Evolutionary conservation across 2,888 invertebrate genomes (phyloP).

Genomic region (Branchipolynoe longqiensis): DNA sequence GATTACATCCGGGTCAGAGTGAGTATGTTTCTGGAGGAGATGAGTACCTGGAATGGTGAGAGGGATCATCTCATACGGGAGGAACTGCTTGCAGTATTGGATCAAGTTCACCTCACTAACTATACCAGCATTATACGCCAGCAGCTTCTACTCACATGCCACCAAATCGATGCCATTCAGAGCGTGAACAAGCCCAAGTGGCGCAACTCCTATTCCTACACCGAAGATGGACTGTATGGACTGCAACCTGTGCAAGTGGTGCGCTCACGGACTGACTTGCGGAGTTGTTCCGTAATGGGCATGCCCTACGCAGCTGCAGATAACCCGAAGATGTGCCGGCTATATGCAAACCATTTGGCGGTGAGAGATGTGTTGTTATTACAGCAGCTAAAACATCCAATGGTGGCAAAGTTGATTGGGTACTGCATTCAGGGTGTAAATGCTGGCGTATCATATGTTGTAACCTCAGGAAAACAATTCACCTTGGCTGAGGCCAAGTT

Average conservation of each 20-base stretch:
- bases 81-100: not conserved
- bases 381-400: slow-evolving; percentile 69
- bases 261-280: slow-evolving; percentile 31
- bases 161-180: slow-evolving; percentile 39
- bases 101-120: not conserved
- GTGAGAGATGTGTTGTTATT: slow-evolving; percentile 73
- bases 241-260: slow-evolving; percentile 8
- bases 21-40: not conserved
- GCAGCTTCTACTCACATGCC: slow-evolving; percentile 9
- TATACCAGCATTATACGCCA: not conserved
- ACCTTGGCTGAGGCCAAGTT: not conserved
- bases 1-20: slow-evolving; percentile 18
- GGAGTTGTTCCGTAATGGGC: not conserved
- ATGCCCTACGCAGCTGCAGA: too few species aligned
- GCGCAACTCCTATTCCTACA: slow-evolving; percentile 26
- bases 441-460: slow-evolving; percentile 71
- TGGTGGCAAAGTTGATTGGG: slow-evolving; percentile 71
- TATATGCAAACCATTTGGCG: slow-evolving; percentile 72
- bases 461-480: slow-evolving; percentile 71
- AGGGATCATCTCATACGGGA: not conserved
- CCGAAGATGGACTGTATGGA: slow-evolving; percentile 30
- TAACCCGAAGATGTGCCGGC: slow-evolving; percentile 1
- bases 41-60: not conserved
- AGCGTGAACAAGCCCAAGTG: slow-evolving; percentile 19
- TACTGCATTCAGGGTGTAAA: slow-evolving; percentile 75